Evolutionary conservation across 2,888 invertebrate genomes (phyloP).

Genomic region (Saturnia japonica): DNA sequence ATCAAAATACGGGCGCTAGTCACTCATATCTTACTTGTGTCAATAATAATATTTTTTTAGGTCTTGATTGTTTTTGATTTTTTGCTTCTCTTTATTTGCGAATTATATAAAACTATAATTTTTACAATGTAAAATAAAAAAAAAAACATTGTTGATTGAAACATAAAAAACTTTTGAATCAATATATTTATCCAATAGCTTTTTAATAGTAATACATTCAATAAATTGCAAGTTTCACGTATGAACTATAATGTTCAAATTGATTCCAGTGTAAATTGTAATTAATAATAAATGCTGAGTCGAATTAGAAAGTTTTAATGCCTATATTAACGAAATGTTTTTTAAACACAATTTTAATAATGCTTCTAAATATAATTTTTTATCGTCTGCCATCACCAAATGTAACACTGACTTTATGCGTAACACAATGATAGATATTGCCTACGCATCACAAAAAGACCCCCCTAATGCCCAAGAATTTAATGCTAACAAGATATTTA

Average conservation of each 20-base stretch:
- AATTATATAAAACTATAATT: too few species aligned
- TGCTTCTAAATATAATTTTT: not conserved
- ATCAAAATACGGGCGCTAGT: too few species aligned
- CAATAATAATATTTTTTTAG: not conserved
- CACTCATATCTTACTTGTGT: not conserved
- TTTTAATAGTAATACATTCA: too few species aligned
- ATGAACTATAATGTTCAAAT: too few species aligned
- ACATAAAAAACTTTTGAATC: too few species aligned
- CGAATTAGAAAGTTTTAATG: not conserved
- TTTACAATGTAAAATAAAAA: too few species aligned
- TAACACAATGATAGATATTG: conserved; percentile 4
- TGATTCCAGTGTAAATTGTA: not conserved
- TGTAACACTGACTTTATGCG: not conserved
- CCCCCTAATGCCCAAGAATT: conserved; percentile 5
- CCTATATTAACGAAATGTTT: too few species aligned
- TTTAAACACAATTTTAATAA: not conserved
- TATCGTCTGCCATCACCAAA: not conserved
- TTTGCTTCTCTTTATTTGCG: too few species aligned
- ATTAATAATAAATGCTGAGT: not conserved
- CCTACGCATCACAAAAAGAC: conserved; percentile 13
- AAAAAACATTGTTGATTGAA: too few species aligned
- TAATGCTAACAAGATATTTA: conserved; percentile 16
- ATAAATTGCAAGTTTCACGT: too few species aligned
- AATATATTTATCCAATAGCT: too few species aligned
- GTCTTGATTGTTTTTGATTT: too few species aligned